Base-by-base conservation (phyloP, 2,797 vertebrate species). In the Limnodromus scolopaceus region DNA sequence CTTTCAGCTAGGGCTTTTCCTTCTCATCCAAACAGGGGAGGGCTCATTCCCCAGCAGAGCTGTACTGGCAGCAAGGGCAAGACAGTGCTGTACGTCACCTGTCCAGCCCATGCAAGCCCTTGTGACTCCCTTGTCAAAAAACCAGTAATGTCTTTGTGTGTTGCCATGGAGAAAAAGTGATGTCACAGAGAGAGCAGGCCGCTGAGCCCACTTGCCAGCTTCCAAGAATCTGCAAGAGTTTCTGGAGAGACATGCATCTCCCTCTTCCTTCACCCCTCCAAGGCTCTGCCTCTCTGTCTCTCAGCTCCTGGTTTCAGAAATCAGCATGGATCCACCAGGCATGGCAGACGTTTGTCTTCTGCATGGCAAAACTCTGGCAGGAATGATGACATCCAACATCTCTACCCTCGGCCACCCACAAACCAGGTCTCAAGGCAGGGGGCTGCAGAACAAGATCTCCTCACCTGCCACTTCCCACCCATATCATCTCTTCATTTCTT, bases 101-200 rank as follows among this genome's bases (percentile, higher is more conserved):
- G 5, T 23, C 25, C 80, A 71, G 55, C n/a, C 70, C 68, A 66
- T 0, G 1, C 43, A 72, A 71, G 51, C 38, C 74, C 80, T 63
- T 88, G 38, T 23, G 16, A 89, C 41, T 92, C 66, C 45, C 45
- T 24, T 86, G 49, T 61, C 45, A 88, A 30, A 83, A 38, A 36
- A 12, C 45, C 60, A 74, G 53, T 28, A 64, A 85, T 84, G 86
- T 72, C 57, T 93, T 58, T 69, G 13, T 65, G 30, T 4, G 28
- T 82, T 93, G 82, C 58, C 69, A 89, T 39, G 68, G 84, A 91
- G 89, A 95, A 78, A 51, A 94, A 68, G 57, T 75, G 72, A 78
- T 96, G 53, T 94, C 94, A 96, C 82, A 91, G 66, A 68, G 18
- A 10, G 76, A 88, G 60, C n/a, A 13, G 43, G 85, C 28, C 9